These are phyloP conservation scores for Aleiodes alternator DNA, from an alignment of 2,888 invertebrate species.

Conservation along the genomic window DNA sequence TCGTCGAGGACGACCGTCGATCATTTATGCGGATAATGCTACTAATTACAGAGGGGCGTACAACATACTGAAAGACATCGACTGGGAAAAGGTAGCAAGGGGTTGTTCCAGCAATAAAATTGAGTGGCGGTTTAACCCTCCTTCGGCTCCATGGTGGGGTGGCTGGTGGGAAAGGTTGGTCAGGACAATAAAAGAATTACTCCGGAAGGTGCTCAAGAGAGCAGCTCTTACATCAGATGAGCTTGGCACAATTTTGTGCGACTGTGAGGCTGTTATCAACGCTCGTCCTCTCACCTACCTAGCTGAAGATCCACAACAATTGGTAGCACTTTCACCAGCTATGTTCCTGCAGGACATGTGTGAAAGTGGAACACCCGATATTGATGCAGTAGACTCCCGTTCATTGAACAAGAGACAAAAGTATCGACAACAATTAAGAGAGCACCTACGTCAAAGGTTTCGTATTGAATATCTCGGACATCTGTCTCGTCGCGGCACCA, in stretches of 20 bases:
- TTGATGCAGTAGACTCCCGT: neutral
- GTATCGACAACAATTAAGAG: conserved; percentile 43
- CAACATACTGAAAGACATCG: conserved; percentile 3
- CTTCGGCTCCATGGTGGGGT: conserved; percentile 45
- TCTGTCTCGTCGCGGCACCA: conserved; percentile 50
- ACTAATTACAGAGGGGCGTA: conserved; percentile 67
- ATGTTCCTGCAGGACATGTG: conserved; percentile 47
- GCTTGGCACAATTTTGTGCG: conserved; percentile 41
- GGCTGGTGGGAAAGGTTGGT: conserved; percentile 47
- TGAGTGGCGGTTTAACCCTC: conserved; percentile 50
- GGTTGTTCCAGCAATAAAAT: conserved; percentile 26
- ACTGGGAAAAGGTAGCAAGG: conserved; percentile 22
- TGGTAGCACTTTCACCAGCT: conserved; percentile 36
- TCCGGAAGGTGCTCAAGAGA: conserved; percentile 39
- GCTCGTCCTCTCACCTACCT: conserved; percentile 46
- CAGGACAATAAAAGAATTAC: conserved; percentile 39
- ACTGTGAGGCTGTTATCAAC: conserved; percentile 45
- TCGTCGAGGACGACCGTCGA: conserved; percentile 59
- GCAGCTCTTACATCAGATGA: conserved; percentile 44
- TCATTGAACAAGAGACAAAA: conserved; percentile 31
- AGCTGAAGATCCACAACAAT: conserved; percentile 45
- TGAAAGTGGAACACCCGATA: conserved; percentile 2
- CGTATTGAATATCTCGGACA: conserved; percentile 52
- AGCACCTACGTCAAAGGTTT: conserved; percentile 53
- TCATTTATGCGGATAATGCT: conserved; percentile 66